Conservation (phyloP, 2,113 vertebrate species). For the Arvicanthis niloticus region DNA sequence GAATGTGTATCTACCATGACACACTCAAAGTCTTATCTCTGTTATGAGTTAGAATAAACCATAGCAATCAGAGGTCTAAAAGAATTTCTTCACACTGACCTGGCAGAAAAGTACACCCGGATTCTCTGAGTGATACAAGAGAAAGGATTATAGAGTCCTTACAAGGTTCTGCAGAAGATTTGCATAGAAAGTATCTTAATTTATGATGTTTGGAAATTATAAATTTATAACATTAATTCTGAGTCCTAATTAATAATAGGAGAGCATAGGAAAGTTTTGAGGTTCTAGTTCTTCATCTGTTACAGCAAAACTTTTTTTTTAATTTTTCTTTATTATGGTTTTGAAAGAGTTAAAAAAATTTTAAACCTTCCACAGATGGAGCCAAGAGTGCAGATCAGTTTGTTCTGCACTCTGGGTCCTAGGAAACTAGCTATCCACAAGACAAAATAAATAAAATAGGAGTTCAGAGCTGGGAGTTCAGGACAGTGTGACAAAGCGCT, state of each 20-base stretch:
- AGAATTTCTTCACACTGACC: neutral
- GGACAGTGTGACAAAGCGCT: no score
- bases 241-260: slow-evolving; percentile 5
- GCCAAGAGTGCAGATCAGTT: no score
- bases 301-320: slow-evolving; percentile 13
- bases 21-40: neutral
- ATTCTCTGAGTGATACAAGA: neutral
- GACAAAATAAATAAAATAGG: no score
- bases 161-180: neutral
- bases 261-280: slow-evolving; percentile 11
- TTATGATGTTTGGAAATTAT: slow-evolving; percentile 27
- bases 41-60: neutral
- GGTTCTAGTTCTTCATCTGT: neutral
- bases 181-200: slow-evolving; percentile 13
- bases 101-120: neutral
- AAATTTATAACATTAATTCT: slow-evolving; percentile 5
- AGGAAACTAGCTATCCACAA: no score
- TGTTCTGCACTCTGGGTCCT: no score
- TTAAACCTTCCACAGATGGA: no score
- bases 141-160: neutral
- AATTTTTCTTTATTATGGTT: neutral
- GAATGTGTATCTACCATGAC: neutral
- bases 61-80: neutral
- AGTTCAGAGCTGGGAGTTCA: no score
- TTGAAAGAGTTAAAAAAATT: no score